Percentiles rank a stretch among this genome's conserved stretches.
phyloP scores from a whole-genome alignment of 1,140 invertebrate species.

The Zaprionus taronus region DNA sequence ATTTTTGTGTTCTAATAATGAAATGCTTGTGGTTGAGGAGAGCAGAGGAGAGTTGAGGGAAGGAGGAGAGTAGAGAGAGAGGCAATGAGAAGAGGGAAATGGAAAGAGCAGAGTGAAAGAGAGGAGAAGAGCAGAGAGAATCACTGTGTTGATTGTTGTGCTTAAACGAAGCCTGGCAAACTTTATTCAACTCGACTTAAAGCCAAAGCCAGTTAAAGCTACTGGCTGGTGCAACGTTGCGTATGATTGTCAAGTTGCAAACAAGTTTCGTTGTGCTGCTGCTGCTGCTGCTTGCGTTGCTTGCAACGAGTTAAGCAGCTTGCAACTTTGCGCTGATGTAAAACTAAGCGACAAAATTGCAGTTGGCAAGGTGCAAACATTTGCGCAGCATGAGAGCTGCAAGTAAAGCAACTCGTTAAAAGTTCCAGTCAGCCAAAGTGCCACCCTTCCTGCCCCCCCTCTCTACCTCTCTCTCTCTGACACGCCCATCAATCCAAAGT shows the following conservation, averaged over 20 bases:
- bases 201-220: conserved; percentile 19
- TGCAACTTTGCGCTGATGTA: conserved; percentile 45
- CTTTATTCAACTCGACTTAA: conserved; percentile 12
- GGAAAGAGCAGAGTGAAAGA: too few relatives aligned
- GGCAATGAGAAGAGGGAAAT: neutral
- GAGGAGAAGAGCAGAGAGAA: neutral
- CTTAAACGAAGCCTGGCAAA: neutral
- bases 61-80: neutral
- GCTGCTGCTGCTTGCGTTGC: conserved; percentile 1
- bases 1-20: conserved; percentile 79
- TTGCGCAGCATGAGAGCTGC: conserved; percentile 19
- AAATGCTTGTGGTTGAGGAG: conserved; percentile 66
- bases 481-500: conserved; percentile 60
- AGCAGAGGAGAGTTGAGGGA: neutral
- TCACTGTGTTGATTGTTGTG: neutral
- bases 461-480: neutral
- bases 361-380: conserved; percentile 45
- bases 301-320: conserved; percentile 53
- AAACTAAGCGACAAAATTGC: conserved; percentile 46
- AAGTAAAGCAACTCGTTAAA: conserved; percentile 67
- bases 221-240: conserved; percentile 32
- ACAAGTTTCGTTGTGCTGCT: conserved; percentile 28
- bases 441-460: too few relatives aligned
- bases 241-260: conserved; percentile 47
- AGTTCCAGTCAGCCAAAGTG: conserved; percentile 46